Conservation (phyloP, 1,140 invertebrate species). For the Lordiphosa stackelbergi region DNA sequence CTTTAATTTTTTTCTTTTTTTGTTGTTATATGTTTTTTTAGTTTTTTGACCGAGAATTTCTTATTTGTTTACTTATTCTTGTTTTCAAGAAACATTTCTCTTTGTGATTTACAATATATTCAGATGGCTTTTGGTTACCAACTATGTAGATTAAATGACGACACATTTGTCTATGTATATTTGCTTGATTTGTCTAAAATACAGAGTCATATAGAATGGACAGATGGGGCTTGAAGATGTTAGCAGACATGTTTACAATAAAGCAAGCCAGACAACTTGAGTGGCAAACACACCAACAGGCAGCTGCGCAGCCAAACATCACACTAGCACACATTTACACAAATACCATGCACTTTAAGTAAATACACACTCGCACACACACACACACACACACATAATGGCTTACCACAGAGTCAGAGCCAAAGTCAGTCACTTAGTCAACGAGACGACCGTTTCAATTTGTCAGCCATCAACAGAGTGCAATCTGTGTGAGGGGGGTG, state of each 20-base stretch:
- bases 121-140: no score
- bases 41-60: no score
- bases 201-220: conserved; percentile 15
- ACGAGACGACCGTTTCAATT: conserved; percentile 59
- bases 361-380: conserved; percentile 19
- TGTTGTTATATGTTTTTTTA: no score
- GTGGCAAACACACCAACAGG: conserved; percentile 58
- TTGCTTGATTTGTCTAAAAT: conserved; percentile 41
- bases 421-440: conserved; percentile 60
- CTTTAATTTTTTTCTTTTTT: no score
- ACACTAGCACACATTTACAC: conserved; percentile 17
- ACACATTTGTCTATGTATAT: conserved; percentile 3
- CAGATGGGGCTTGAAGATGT: conserved; percentile 42
- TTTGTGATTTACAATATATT: no score
- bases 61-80: no score
- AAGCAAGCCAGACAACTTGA: conserved; percentile 65
- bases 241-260: conserved; percentile 72
- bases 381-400: conserved; percentile 4
- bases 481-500: conserved; percentile 17
- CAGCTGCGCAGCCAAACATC: conserved; percentile 44
- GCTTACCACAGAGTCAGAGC: conserved; percentile 20
- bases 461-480: conserved; percentile 63
- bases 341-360: conserved; percentile 25
- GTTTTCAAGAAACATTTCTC: no score
- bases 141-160: not conserved